Percentiles rank a stretch among this genome's conserved stretches.
These are phyloP conservation scores for Ptilorrhoa leucosticta DNA, from an alignment of 2,113 vertebrate species.

Conservation along the genomic window DNA sequence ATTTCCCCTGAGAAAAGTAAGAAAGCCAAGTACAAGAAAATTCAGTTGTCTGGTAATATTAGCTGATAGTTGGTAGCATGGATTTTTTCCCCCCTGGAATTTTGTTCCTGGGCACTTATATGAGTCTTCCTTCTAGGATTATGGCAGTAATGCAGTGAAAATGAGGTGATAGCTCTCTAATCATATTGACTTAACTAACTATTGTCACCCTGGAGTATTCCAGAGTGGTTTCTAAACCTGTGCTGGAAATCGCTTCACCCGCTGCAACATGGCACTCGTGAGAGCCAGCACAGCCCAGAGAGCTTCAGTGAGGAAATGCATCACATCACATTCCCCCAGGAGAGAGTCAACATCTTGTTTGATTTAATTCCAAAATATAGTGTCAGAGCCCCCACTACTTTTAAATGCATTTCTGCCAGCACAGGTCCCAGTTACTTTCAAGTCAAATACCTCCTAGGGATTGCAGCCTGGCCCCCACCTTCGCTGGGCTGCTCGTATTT, in stretches of 20 bases:
- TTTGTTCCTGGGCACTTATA: not conserved
- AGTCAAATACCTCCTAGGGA: not conserved
- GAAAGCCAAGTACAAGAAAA: not conserved
- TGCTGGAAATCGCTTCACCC: slow-evolving; percentile 23
- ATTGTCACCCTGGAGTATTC: not conserved
- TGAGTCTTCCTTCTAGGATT: not conserved
- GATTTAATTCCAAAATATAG: not conserved
- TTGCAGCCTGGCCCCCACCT: not conserved
- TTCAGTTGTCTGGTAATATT: not conserved
- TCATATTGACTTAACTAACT: not conserved
- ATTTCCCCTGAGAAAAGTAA: not conserved
- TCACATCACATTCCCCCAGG: not conserved
- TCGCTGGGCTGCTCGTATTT: fast-evolving
- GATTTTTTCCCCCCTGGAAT: not conserved
- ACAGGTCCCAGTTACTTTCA: not conserved
- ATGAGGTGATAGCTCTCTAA: not conserved
- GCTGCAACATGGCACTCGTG: not conserved
- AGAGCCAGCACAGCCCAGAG: not conserved
- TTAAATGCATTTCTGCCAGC: not conserved
- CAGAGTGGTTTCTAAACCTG: not conserved
- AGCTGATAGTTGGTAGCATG: not conserved
- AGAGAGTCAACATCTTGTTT: not conserved
- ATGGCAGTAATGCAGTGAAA: not conserved
- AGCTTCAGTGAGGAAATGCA: not conserved
- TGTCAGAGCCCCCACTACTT: not conserved